Evolutionary conservation across 1,140 invertebrate genomes (phyloP).

Genomic region (Dendroctonus valens): DNA sequence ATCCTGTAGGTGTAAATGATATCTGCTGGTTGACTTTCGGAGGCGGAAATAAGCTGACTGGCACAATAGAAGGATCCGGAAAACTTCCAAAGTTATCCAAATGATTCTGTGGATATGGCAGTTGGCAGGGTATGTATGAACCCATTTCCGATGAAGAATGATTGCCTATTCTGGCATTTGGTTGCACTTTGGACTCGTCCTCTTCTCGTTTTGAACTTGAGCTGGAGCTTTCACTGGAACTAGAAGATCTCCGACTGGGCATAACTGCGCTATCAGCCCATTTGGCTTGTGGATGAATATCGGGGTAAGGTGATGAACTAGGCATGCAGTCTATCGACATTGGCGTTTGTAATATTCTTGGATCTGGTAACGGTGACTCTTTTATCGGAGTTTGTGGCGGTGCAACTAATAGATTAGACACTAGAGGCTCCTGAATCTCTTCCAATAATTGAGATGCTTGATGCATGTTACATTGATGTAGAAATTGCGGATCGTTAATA

Average conservation of each 20-base stretch:
- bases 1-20: constrained; percentile 62
- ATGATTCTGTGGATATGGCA: constrained; percentile 49
- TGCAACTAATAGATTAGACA: constrained; percentile 27
- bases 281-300: constrained; percentile 62
- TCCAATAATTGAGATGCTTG: background rate
- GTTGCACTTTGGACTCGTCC: constrained; percentile 43
- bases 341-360: constrained; percentile 45
- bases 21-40: constrained; percentile 56
- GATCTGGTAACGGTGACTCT: constrained; percentile 36
- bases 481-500: constrained; percentile 29
- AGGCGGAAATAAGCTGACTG: constrained; percentile 53
- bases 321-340: constrained; percentile 58
- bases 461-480: constrained; percentile 28
- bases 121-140: constrained; percentile 48
- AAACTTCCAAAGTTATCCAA: constrained; percentile 54
- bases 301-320: constrained; percentile 65
- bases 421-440: background rate
- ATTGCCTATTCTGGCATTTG: constrained; percentile 47
- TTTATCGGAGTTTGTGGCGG: constrained; percentile 37
- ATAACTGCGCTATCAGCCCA: constrained; percentile 72
- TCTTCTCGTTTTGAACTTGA: constrained; percentile 53
- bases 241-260: constrained; percentile 62
- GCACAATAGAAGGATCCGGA: constrained; percentile 55
- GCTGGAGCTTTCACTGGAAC: constrained; percentile 53
- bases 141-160: constrained; percentile 51